phyloP scores from a whole-genome alignment of 1,140 invertebrate species.

The Drosophila sproati region DNA sequence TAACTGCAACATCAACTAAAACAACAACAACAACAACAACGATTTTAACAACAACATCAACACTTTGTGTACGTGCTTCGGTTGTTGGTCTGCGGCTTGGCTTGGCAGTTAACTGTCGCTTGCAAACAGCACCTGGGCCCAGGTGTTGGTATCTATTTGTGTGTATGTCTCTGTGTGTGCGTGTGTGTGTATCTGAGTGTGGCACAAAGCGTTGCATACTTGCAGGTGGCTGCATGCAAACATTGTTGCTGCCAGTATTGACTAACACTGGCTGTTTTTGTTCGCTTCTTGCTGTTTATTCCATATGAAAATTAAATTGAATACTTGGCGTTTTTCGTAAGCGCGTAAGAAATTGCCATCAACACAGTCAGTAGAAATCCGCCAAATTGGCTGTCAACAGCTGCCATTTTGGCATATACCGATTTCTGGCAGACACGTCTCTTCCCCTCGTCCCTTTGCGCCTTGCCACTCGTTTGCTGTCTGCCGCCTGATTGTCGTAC shows the following conservation, averaged over 20 bases:
- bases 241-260: conserved; percentile 54
- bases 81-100: conserved; percentile 54
- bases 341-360: conserved; percentile 20
- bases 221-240: conserved; percentile 34
- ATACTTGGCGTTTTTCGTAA: conserved; percentile 11
- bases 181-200: conserved; percentile 9
- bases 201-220: conserved; percentile 55
- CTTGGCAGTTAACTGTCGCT: conserved; percentile 39
- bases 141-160: conserved; percentile 23
- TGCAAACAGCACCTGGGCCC: conserved; percentile 18
- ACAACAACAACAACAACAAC: conserved; percentile 18
- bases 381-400: conserved; percentile 46
- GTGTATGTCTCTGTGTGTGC: neutral
- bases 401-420: conserved; percentile 19
- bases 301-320: conserved; percentile 44
- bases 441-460: neutral
- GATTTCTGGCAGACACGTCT: conserved; percentile 23
- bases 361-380: conserved; percentile 24
- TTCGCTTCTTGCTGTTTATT: conserved; percentile 28
- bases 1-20: conserved; percentile 11
- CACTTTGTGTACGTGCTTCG: conserved; percentile 60
- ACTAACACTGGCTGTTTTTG: conserved; percentile 44
- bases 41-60: conserved; percentile 26
- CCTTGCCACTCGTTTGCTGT: neutral
- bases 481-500: conserved; percentile 29